phyloP scores from a whole-genome alignment of 2,797 vertebrate species.

The Falco naumanni region DNA sequence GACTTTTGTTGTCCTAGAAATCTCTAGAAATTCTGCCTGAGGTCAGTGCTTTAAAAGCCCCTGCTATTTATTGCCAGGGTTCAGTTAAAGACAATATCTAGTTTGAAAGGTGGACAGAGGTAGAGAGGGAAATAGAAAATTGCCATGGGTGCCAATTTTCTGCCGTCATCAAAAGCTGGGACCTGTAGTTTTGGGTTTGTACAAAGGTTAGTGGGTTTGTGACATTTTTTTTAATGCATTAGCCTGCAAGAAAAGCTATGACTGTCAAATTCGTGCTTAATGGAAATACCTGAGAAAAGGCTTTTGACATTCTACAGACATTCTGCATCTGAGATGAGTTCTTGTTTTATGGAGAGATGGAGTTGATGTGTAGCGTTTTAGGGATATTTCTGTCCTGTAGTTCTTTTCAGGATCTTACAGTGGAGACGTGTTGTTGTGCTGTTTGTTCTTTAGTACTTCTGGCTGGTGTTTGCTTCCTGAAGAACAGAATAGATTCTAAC shows the following conservation, averaged over 20 bases:
- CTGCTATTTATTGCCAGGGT: not conserved
- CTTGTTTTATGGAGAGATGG: not conserved
- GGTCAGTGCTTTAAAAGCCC: not conserved
- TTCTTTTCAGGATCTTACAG: not conserved
- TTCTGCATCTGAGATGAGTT: not conserved
- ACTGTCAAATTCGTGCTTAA: not conserved
- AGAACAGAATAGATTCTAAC: not conserved
- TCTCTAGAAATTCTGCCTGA: not conserved
- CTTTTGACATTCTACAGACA: not conserved
- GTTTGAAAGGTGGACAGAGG: not conserved
- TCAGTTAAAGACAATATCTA: not conserved
- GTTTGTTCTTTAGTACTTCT: not conserved
- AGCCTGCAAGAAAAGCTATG: not conserved
- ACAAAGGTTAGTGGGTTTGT: not conserved
- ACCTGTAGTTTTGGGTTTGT: not conserved
- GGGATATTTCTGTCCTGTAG: not conserved
- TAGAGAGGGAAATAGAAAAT: not conserved
- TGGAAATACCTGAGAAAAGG: not conserved
- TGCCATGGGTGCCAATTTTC: not conserved
- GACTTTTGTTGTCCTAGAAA: not conserved
- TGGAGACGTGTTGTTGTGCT: not conserved
- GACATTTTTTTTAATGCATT: not conserved
- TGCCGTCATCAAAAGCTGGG: not conserved
- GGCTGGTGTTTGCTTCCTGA: not conserved
- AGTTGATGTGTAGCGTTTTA: not conserved